Base-by-base conservation (phyloP, 2,113 vertebrate species). In the Bubo blakistoni region DNA sequence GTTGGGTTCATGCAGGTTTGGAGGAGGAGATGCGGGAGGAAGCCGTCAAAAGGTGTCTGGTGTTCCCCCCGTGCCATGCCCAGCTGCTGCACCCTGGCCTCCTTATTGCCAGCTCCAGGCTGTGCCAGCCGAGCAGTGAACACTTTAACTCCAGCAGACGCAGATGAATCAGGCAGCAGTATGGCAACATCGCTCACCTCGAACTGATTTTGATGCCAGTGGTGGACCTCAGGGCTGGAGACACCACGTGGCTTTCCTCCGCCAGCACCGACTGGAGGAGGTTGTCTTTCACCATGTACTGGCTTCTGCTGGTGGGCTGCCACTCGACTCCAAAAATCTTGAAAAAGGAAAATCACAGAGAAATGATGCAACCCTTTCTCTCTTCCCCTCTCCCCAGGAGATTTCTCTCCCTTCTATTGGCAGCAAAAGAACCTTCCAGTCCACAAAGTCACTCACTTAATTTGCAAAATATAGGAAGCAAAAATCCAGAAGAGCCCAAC, bases 251-350 rank as follows among this genome's bases (percentile, higher is more conserved):
- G 34, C 13, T 97, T 94, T 98, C 98, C 54, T 98, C 97, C 7
- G 66, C 92, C 54, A 96, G 54, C 24, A 91, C 96, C 0, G 78
- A 95, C 57, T 96, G 95, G 19, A 98, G 96, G 67, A 97, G 44
- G 47, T 21, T 89, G 32, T 82, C 88, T 42, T 92, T 96, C 78
- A 98, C 67, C 16, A 76, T 2, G 1, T 96, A 97, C 29, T 83
- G 73, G 29, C 90, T 97, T 74, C 71, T 97, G 83, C 97, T 97
- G 67, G 27, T 87, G 55, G 97, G 92, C 51, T 97, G 97, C 97
- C 97, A 98, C 69, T 87, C 13, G 0, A 98, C 55, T 44, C 96
- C 93, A 69, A 98, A 97, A 51, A 98, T 84, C 98, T 98, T 91
- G 26, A 58, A 66, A 87, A 66, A 76, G 27, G 29, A 36, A 40